Base-by-base conservation (phyloP, 2,888 invertebrate species). In the Chesias legatella region DNA sequence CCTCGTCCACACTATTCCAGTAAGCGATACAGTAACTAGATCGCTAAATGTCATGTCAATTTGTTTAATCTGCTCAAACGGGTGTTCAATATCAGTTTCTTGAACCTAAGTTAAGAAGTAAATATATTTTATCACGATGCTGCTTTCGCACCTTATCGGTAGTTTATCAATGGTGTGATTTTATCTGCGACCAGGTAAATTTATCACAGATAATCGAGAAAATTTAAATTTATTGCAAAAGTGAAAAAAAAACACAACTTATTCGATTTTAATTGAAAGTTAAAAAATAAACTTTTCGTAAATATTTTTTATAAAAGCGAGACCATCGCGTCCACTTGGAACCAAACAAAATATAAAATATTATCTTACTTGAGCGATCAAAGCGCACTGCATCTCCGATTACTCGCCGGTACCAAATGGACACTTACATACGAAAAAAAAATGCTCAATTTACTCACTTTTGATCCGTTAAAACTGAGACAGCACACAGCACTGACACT, bases 401-500 rank as follows among this genome's bases (percentile, higher is more conserved):
- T 56, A 60, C 58, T 10, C 47, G 53, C 56, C 51, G 51, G 61
- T 63, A 60, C 65, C 63, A 43, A 59, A 28, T 58, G 57, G 52
- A 65, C 60, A 59, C 50, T 50, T 54, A 57, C 60, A 48, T 39
- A 28, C 36, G 36, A n/a, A 44, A 42, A 51, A 47, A 53, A 44
- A 50, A 58, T 48, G 48, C 39, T 20, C 28, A 36, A 41, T 44
- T 56, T 79, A 80, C 80, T 80, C 73, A 80, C 80, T 67, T 61
- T 76, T 65, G 46, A 59, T 68, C 66, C 62, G 56, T 56, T 50
- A 53, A 34, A 43, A 41, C 40, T 51, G 53, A 43, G 48, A 53
- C 50, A 51, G 51, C 56, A 59, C 36, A 57, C 59, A n/a, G n/a
- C n/a, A 57, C 51, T 64, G 63, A 67, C 72, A 75, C 75, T 72